These are phyloP conservation scores for Anguilla obscura DNA, from an alignment of 2,797 vertebrate genomes.

Conservation along the genomic window DNA sequence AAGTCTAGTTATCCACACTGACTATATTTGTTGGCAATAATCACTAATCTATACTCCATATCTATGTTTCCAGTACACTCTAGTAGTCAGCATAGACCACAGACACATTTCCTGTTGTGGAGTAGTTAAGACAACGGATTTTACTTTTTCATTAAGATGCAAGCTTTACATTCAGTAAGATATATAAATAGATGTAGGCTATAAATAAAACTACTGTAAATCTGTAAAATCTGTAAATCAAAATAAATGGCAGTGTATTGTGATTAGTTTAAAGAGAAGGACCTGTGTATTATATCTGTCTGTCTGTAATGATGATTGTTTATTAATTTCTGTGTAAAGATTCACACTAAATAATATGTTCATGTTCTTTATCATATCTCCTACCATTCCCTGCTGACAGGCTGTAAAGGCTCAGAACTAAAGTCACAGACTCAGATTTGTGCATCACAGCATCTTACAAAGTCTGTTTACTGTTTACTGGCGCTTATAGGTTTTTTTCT, in stretches of 20 bases:
- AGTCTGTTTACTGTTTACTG: not conserved
- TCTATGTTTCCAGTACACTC: not conserved
- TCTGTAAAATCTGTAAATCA: not conserved
- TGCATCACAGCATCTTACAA: not conserved
- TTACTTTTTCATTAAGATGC: not conserved
- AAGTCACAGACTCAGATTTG: not conserved
- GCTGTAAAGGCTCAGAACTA: not conserved
- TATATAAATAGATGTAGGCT: not conserved
- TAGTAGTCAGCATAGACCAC: not conserved
- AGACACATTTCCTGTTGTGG: not conserved
- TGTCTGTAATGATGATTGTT: not conserved
- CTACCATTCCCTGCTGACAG: not conserved
- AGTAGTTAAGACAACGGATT: not conserved
- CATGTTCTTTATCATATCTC: not conserved
- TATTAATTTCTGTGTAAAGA: not conserved
- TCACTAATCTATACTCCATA: not conserved
- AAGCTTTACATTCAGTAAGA: not conserved
- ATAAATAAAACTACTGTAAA: not conserved
- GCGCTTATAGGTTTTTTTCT: not conserved
- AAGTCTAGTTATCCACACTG: constrained; percentile 8
- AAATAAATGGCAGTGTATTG: not conserved
- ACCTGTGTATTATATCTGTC: not conserved
- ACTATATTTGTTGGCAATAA: constrained; percentile 18
- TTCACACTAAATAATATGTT: not conserved
- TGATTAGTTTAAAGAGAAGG: not conserved